phyloP scores from a whole-genome alignment of 2,888 invertebrate species.

The Pegoplata infirma region DNA sequence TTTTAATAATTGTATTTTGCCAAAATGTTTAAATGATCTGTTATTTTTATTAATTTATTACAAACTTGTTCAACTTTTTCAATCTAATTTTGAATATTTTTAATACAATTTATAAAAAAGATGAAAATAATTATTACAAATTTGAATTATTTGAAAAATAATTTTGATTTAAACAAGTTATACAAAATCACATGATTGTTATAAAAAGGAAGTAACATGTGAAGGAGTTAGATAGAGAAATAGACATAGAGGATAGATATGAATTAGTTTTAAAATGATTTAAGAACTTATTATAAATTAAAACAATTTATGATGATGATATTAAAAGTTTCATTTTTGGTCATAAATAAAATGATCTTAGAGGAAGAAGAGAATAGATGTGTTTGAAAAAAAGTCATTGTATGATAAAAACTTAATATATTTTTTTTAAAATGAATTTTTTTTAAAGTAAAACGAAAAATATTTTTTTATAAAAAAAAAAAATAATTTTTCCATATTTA shows the following conservation, averaged over 20 bases:
- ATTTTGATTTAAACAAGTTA: constrained; percentile 25
- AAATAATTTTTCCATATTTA: constrained; percentile 41
- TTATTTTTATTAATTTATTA: constrained; percentile 6
- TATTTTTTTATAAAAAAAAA: constrained; percentile 14
- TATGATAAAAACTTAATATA: constrained; percentile 15
- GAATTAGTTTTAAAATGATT: background rate
- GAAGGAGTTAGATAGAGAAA: background rate
- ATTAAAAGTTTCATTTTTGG: background rate
- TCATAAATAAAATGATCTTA: background rate
- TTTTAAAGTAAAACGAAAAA: constrained; percentile 11
- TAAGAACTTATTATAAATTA: background rate
- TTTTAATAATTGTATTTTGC: constrained; percentile 30
- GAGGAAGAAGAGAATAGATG: background rate
- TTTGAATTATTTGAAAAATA: background rate
- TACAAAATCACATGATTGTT: constrained; percentile 20
- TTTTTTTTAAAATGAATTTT: constrained; percentile 1
- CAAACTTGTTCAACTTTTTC: constrained; percentile 24
- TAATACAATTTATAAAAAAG: constrained; percentile 27
- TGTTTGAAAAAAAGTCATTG: background rate
- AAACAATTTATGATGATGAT: background rate
- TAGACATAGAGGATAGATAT: background rate
- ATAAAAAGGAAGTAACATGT: constrained; percentile 17
- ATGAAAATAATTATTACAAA: background rate
- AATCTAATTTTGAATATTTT: constrained; percentile 17
- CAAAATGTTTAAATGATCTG: constrained; percentile 35